Conservation (phyloP, 2,113 vertebrate species). For the Jacana jacana region DNA sequence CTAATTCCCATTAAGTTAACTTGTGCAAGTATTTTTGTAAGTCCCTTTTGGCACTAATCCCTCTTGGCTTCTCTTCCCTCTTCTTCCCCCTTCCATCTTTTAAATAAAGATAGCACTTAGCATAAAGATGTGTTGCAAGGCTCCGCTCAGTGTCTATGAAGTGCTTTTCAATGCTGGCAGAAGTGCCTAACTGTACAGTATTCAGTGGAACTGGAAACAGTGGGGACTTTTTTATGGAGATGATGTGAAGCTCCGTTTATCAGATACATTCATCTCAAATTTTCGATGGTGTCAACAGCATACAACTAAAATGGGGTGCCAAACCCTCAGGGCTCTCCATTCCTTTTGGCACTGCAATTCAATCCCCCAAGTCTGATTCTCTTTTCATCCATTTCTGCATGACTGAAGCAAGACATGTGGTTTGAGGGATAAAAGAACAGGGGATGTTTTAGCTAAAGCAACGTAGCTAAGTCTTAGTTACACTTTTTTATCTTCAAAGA, state of each 20-base stretch:
- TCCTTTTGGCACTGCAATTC: conserved; percentile 11
- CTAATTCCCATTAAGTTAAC: conserved; percentile 33
- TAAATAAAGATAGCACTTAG: conserved; percentile 37
- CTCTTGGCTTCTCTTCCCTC: conserved; percentile 12
- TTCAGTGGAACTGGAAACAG: background rate
- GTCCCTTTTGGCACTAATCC: conserved; percentile 4
- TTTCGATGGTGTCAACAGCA: background rate
- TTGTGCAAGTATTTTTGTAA: background rate
- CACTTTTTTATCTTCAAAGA: conserved; percentile 14
- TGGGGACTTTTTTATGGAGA: background rate
- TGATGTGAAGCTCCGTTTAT: background rate
- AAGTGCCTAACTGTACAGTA: background rate
- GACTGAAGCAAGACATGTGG: conserved; percentile 2
- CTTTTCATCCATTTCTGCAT: conserved; percentile 32
- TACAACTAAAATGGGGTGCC: background rate
- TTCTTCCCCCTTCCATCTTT: background rate
- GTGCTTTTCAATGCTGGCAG: conserved; percentile 20
- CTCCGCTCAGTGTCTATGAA: conserved; percentile 22
- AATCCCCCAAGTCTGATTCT: conserved; percentile 15
- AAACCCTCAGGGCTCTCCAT: background rate
- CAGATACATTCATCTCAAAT: background rate
- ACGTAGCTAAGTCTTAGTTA: background rate
- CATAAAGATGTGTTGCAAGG: conserved; percentile 10
- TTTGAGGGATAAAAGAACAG: background rate
- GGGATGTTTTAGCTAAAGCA: conserved; percentile 3